Conservation (phyloP, 2,113 vertebrate species). For the Erinaceus europaeus region DNA sequence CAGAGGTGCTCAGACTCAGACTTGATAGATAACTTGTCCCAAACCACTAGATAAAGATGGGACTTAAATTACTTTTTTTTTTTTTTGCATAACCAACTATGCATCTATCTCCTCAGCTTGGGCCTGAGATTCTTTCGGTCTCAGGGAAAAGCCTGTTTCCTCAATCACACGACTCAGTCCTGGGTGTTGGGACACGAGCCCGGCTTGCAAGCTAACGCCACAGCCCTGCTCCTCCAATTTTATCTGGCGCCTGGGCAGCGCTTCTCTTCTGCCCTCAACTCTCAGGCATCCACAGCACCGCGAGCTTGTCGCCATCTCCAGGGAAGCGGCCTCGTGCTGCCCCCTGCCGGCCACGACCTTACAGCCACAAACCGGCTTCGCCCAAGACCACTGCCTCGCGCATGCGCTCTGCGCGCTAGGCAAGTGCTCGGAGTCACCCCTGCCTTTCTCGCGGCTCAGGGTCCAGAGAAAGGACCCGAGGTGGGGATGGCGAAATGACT, state of each 20-base stretch:
- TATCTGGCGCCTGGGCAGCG: fast-evolving
- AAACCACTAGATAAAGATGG: no score
- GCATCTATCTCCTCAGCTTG: no score
- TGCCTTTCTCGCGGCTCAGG: fast-evolving
- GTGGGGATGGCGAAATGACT: no score
- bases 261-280: fast-evolving
- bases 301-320: no score
- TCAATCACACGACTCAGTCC: neutral
- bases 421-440: fast-evolving
- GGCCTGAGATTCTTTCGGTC: no score
- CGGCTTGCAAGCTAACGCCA: neutral
- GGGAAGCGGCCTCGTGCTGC: neutral
- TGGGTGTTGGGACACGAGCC: neutral
- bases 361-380: fast-evolving
- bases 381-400: fast-evolving
- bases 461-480: neutral
- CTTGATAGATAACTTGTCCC: no score
- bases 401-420: neutral
- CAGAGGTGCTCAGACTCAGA: neutral
- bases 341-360: neutral
- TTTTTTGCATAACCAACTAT: no score
- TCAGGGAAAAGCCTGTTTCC: neutral
- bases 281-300: fast-evolving
- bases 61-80: no score
- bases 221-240: neutral